A percentile compares a stretch with the other conserved stretches of the same genome.
These are phyloP conservation scores for Boloria selene DNA, from an alignment of 2,888 invertebrate species.

Conservation along the genomic window DNA sequence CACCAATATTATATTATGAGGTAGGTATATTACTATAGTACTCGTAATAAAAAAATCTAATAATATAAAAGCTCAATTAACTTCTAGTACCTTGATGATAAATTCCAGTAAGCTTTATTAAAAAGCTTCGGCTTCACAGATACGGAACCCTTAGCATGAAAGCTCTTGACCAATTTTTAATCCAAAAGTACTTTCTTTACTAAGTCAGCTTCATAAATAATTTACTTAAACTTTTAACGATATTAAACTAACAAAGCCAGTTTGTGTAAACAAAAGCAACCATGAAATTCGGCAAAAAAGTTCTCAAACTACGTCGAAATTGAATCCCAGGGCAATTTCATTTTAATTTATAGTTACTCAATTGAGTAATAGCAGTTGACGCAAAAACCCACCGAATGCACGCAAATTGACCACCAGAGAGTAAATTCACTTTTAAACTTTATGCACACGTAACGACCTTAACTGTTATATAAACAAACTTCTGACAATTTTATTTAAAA, in stretches of 20 bases:
- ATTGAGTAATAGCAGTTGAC: slow-evolving; percentile 38
- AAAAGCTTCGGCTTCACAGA: too few relatives aligned
- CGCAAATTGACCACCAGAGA: slow-evolving; percentile 28
- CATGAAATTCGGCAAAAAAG: slow-evolving; percentile 23
- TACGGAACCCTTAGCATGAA: too few relatives aligned
- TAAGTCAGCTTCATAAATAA: not conserved
- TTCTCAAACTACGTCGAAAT: slow-evolving; percentile 25
- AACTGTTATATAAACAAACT: slow-evolving; percentile 6
- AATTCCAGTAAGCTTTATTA: too few relatives aligned
- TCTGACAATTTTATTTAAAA: slow-evolving; percentile 9
- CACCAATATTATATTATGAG: too few relatives aligned
- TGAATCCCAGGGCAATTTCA: slow-evolving; percentile 35
- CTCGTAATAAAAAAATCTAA: too few relatives aligned
- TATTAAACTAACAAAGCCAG: not conserved
- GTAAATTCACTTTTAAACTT: slow-evolving; percentile 30
- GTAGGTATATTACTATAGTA: too few relatives aligned
- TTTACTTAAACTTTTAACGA: not conserved
- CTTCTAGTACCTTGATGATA: too few relatives aligned
- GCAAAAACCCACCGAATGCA: slow-evolving; percentile 32
- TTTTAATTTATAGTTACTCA: slow-evolving; percentile 38
- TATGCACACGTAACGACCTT: slow-evolving; percentile 15
- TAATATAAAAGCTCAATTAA: too few relatives aligned
- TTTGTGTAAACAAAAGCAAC: slow-evolving; percentile 24
- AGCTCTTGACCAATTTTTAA: too few relatives aligned
- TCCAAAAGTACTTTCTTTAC: too few relatives aligned